Evolutionary conservation across 2,113 vertebrate genomes (phyloP).

Genomic region (Aphelocoma coerulescens): DNA sequence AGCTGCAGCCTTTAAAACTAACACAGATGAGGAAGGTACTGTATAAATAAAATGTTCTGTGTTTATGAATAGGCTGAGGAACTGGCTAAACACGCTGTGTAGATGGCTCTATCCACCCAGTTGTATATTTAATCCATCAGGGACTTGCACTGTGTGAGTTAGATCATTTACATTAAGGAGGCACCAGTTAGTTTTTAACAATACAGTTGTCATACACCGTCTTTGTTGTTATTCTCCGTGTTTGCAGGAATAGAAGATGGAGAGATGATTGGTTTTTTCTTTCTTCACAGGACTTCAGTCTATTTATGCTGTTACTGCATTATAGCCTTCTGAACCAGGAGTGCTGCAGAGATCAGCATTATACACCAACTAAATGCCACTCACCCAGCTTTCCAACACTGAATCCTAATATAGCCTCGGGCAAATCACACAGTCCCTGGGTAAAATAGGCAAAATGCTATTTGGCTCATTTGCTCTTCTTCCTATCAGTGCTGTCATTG

Average conservation of each 20-base stretch:
- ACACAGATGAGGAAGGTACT: slow-evolving; percentile 35
- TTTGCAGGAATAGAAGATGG: neutral
- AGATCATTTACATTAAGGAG: slow-evolving; percentile 23
- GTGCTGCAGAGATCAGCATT: slow-evolving; percentile 2
- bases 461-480: neutral
- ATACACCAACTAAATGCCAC: neutral
- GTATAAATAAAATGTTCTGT: slow-evolving; percentile 14
- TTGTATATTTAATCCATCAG: slow-evolving; percentile 17
- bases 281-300: slow-evolving; percentile 20
- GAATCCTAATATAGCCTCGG: neutral
- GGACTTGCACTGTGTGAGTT: neutral
- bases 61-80: slow-evolving; percentile 28
- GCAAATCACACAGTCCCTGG: neutral
- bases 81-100: neutral
- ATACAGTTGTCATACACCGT: neutral
- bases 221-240: neutral
- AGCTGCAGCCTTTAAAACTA: slow-evolving; percentile 11
- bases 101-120: neutral
- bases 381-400: neutral
- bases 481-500: neutral
- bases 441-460: neutral
- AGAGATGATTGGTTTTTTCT: neutral
- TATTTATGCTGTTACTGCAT: slow-evolving; percentile 28
- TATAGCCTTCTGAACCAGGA: neutral
- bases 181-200: neutral